phyloP scores from a whole-genome alignment of 35 echinoderm and acorn worm genomes.

The Strongylocentrotus purpuratus region DNA sequence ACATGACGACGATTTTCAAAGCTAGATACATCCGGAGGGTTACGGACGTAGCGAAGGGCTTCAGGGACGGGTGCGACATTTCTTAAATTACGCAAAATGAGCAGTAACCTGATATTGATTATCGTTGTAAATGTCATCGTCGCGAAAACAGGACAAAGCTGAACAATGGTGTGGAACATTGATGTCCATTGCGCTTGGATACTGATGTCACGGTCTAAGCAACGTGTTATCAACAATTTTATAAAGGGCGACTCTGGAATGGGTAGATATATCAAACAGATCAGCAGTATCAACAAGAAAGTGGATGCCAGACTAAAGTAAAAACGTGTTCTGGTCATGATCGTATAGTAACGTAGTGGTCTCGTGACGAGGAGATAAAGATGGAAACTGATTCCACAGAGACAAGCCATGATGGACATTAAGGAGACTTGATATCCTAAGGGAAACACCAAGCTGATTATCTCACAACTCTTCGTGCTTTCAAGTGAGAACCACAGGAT shows the following conservation, averaged over 20 bases:
- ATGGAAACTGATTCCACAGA: neutral
- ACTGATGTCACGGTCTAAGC: neutral
- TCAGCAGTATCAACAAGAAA: neutral
- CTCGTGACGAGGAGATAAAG: neutral
- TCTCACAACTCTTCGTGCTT: neutral
- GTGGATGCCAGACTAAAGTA: neutral
- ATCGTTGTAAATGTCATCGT: neutral
- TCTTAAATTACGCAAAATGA: neutral
- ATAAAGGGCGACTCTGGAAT: neutral
- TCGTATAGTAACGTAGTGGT: neutral
- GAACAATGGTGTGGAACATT: neutral
- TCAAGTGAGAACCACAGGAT: too few species aligned
- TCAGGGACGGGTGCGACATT: neutral
- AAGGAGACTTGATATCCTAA: neutral
- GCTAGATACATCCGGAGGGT: neutral
- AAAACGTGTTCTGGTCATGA: neutral
- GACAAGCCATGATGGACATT: neutral
- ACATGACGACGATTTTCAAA: neutral
- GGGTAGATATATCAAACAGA: neutral
- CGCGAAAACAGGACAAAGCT: neutral
- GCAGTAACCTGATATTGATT: neutral
- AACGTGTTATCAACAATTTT: neutral
- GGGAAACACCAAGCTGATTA: neutral
- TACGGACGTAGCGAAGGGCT: neutral
- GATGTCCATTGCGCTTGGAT: neutral